Evolutionary conservation across 1,140 invertebrate species (phyloP), one percentile per base, ranked within the genome.

Genomic region (Lepidotrigona ventralis): DNA sequence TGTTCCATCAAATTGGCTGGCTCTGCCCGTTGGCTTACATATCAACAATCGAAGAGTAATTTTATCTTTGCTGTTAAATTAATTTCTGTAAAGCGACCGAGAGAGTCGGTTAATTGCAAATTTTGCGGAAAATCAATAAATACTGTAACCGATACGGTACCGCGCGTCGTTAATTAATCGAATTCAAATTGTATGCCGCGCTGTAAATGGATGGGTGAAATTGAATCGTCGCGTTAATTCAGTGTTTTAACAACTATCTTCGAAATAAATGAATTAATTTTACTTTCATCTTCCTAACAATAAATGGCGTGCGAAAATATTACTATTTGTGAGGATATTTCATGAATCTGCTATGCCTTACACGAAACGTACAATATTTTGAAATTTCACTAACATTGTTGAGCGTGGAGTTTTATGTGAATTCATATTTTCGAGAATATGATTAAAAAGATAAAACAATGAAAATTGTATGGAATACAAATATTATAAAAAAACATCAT

Each of bases 61-160:
- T 75, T 46, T 39, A 54, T 64, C 53, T 63, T 46, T 11, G 6
- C 17, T 17, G 60, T 46, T 56, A 56, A 74, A 81, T 75, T 66
- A 75, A 74, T 60, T 81, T 53, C 46, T 54, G 51, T 14, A 2
- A 46, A 33, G 64, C 29, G 54, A 6, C 26, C 15, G 17, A 26
- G 63, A 0, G 14, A 56, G 19, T 4, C 39, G 39, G 71, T 75
- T 81, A 74, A 81, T 81, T 74, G 54, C 79, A 56, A 54, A 72
- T 74, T 74, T 81, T 53, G 19, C 58, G 51, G 46, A 46, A 54
- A 81, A 64, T 74, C 79, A 68, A 75, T 81, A 54, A 81, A 33
- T 33, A 17, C 33, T 15, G 60, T 26, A 53, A 74, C n/a, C 23
- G 71, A 74, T 75, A 64, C 54, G 53, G 23, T 11, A 26, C 58